Percentiles rank a stretch among this genome's conserved stretches.
These are phyloP conservation scores for rat (Rattus norvegicus) DNA, from an alignment of 2,113 vertebrate genomes.

Conservation along the genomic window DNA sequence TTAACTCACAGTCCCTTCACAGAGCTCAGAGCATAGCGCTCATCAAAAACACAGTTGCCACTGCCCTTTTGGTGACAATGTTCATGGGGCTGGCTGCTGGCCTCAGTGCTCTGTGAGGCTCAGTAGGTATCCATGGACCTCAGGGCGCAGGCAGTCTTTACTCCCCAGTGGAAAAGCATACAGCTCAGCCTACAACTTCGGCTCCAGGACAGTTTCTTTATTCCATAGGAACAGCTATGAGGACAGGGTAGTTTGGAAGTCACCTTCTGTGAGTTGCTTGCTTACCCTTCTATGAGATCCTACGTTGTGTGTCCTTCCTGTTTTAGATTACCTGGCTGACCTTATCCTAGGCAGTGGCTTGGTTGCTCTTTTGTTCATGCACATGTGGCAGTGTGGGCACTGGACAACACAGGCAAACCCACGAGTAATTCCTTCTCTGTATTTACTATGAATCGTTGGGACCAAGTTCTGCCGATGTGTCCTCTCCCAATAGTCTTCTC, in stretches of 20 bases:
- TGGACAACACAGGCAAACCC: not conserved
- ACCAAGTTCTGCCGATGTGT: not conserved
- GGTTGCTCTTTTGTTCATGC: not conserved
- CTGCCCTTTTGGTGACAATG: not conserved
- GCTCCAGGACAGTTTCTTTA: not conserved
- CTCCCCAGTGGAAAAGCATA: not conserved
- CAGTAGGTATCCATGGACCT: not conserved
- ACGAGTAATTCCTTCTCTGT: not conserved
- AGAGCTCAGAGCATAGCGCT: not conserved
- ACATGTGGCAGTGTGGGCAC: too few relatives aligned
- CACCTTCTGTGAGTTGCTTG: not conserved
- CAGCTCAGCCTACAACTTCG: not conserved
- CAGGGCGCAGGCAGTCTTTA: not conserved
- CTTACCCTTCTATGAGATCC: not conserved
- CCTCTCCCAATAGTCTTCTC: not conserved
- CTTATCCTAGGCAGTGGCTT: not conserved
- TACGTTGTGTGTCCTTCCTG: not conserved
- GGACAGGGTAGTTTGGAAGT: not conserved
- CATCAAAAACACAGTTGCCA: not conserved
- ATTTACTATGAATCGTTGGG: not conserved
- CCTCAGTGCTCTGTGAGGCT: not conserved
- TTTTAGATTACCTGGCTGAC: too few relatives aligned
- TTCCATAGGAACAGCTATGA: not conserved
- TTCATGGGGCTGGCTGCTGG: not conserved
- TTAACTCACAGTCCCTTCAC: not conserved